Evolutionary conservation across 1,140 invertebrate species (phyloP), one percentile per base, ranked within the genome.

Genomic region (Lordiphosa stackelbergi): DNA sequence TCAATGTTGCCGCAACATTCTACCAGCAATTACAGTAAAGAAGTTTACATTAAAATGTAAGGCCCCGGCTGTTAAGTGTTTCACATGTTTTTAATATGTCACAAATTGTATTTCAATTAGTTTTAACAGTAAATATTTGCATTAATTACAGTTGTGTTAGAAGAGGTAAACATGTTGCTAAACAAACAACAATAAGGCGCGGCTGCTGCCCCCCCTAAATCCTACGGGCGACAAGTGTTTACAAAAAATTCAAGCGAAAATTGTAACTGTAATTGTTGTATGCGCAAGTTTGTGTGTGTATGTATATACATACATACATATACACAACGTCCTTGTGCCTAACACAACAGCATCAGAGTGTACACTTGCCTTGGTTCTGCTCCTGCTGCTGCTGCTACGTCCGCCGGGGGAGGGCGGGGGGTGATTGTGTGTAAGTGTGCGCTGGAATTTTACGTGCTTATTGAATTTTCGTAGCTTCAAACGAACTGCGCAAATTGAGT

Each of bases 381-480:
- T 28, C 42, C 53, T 43, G 53, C 36, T 42, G 45, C 36, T 42
- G 45, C 58, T 43, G 28, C 47, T 62, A 34, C 42, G 42, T 43
- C 62, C 54, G 36, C 31, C 47, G 13, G 51, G 35, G 38, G 24
- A 16, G 40, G 12, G 6, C 11, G 47, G 31, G 47, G 47, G 16
- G 54, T n/a, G 42, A 45, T 40, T 56, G 28, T 45, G 54, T 53
- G 8, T 59, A 49, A 53, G 69, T 65, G 48, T 66, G 74, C 70
- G 58, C 58, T 69, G 74, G 70, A 79, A 81, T 79, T 81, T 59
- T 81, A 66, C 66, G 71, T 81, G 66, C 77, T 83, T 81, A 83
- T 83, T 81, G 75, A 83, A 72, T 83, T 79, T 81, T 81, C 75
- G 19, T 13, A 16, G 34, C 22, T 11, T 52, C 35, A 36, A 31